phyloP scores from a whole-genome alignment of 1,140 invertebrate species.

The Rhizoglyphus robini region DNA sequence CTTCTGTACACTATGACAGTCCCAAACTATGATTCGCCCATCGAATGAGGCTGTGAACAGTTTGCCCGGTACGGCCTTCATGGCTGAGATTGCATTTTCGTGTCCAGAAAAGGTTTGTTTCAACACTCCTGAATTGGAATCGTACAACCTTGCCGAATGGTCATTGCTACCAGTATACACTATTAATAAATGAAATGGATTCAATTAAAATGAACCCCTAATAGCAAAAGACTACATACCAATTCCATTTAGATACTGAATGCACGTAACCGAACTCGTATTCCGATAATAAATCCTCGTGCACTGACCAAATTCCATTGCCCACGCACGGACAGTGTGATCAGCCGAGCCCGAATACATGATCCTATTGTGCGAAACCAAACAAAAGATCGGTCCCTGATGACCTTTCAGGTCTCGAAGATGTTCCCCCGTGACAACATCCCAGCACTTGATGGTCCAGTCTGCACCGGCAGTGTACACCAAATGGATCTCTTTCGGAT shows the following conservation, averaged over 20 bases:
- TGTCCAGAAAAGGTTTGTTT: slow-evolving; percentile 36
- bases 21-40: slow-evolving; percentile 28
- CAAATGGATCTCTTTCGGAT: slow-evolving; percentile 31
- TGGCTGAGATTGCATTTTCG: slow-evolving; percentile 33
- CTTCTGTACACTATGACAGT: slow-evolving; percentile 24
- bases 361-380: slow-evolving; percentile 41
- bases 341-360: slow-evolving; percentile 42
- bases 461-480: slow-evolving; percentile 41
- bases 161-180: slow-evolving; percentile 39
- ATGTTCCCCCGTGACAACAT: slow-evolving; percentile 35
- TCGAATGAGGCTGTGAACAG: slow-evolving; percentile 27
- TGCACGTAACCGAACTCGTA: slow-evolving; percentile 37
- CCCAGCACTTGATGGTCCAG: slow-evolving; percentile 38
- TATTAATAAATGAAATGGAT: slow-evolving; percentile 23
- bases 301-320: slow-evolving; percentile 43
- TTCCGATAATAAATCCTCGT: slow-evolving; percentile 40
- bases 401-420: slow-evolving; percentile 38
- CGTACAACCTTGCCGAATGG: slow-evolving; percentile 33
- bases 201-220: not conserved
- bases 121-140: slow-evolving; percentile 40
- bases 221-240: slow-evolving; percentile 32
- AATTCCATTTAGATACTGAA: slow-evolving; percentile 39
- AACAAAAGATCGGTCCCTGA: slow-evolving; percentile 38
- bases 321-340: slow-evolving; percentile 41
- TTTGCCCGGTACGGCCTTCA: slow-evolving; percentile 29